phyloP scores from a whole-genome alignment of 2,797 vertebrate genomes.

The Phalanger gymnotis region DNA sequence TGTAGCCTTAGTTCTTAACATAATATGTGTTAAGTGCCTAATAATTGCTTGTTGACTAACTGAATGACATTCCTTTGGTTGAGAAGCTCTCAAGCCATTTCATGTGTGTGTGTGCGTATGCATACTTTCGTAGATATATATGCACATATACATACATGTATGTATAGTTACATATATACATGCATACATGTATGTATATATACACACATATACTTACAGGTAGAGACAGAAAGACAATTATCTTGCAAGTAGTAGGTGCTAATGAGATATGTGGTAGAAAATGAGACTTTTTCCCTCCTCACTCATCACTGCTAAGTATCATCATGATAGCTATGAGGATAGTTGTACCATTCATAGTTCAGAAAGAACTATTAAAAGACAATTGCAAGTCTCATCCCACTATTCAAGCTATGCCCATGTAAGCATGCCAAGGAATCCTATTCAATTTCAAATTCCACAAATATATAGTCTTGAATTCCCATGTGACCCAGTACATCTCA shows the following conservation, averaged over 20 bases:
- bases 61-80: neutral
- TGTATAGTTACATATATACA: too few species aligned
- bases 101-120: neutral
- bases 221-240: neutral
- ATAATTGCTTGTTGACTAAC: neutral
- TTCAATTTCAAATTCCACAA: conserved; percentile 30
- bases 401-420: neutral
- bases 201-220: neutral
- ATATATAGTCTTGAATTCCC: neutral
- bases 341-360: neutral
- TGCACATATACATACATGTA: too few species aligned
- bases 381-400: neutral
- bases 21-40: neutral
- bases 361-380: neutral
- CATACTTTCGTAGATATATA: too few species aligned
- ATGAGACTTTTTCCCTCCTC: neutral
- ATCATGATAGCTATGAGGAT: neutral
- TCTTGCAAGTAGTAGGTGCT: neutral
- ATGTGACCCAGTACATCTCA: conserved; percentile 9
- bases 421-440: conserved; percentile 12
- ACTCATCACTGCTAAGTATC: neutral
- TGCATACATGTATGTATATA: neutral
- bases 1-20: neutral
- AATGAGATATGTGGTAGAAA: neutral
- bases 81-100: neutral